Conservation (phyloP, 2,113 vertebrate species). For the Ptilonorhynchus violaceus region DNA sequence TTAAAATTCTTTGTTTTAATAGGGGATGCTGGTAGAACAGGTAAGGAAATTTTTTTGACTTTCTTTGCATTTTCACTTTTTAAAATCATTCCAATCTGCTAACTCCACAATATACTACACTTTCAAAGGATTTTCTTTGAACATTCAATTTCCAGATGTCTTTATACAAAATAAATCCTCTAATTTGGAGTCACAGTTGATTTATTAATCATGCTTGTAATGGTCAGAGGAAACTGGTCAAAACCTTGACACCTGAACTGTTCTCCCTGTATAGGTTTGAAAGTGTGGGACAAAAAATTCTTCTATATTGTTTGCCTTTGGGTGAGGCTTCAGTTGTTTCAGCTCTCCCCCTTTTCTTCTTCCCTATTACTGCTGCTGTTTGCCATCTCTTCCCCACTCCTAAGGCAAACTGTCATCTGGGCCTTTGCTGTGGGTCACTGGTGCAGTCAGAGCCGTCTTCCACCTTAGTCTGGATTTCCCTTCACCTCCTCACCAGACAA, state of each 20-base stretch:
- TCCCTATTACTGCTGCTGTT: background rate
- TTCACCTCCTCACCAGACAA: background rate
- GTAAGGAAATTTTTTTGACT: slow-evolving; percentile 62
- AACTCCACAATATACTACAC: slow-evolving; percentile 48
- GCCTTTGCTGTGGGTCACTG: background rate
- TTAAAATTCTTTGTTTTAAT: slow-evolving; percentile 71
- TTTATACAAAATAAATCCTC: background rate
- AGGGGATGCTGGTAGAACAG: slow-evolving; percentile 66
- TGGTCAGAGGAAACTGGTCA: background rate
- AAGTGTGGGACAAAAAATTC: background rate
- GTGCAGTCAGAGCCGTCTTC: background rate
- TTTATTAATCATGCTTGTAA: background rate
- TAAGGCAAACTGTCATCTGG: background rate
- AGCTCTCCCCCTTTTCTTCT: background rate
- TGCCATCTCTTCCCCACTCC: background rate
- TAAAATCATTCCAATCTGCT: slow-evolving; percentile 60
- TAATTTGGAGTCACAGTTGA: slow-evolving; percentile 14
- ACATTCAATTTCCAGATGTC: slow-evolving; percentile 63
- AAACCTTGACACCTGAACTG: background rate
- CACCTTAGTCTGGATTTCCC: background rate
- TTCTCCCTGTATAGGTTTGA: background rate
- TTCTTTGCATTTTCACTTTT: slow-evolving; percentile 57
- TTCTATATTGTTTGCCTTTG: background rate
- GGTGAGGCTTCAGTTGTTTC: background rate
- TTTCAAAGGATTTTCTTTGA: slow-evolving; percentile 67